Evolutionary conservation across 2,888 invertebrate species (phyloP).

Genomic region (Corbicula japonica): DNA sequence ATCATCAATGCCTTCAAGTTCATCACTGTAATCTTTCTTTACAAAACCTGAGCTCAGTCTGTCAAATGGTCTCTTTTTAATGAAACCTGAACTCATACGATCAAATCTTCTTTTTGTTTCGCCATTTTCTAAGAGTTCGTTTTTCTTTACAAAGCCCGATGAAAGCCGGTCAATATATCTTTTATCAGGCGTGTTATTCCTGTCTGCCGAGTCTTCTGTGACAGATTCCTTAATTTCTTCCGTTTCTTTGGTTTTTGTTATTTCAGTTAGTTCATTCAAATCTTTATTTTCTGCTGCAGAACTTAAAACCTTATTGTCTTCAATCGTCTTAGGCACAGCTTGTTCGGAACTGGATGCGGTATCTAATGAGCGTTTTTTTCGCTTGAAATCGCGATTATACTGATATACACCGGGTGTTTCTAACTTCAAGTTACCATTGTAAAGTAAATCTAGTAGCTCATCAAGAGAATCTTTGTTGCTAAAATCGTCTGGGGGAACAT

Average conservation of each 20-base stretch:
- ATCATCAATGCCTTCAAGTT: conserved; percentile 1
- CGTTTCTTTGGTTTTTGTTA: background rate
- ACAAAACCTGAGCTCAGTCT: conserved; percentile 29
- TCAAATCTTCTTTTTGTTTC: conserved; percentile 28
- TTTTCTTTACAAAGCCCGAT: conserved; percentile 44
- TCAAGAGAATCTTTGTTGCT: background rate
- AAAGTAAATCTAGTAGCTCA: background rate
- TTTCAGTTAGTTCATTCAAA: background rate
- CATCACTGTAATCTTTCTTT: conserved; percentile 38
- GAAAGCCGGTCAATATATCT: conserved; percentile 33
- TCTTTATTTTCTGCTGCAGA: too few species aligned
- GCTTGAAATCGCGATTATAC: conserved; percentile 3
- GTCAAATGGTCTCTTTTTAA: conserved; percentile 37
- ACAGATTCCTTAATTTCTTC: background rate
- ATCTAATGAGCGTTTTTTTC: conserved; percentile 30
- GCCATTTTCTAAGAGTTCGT: background rate
- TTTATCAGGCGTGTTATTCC: background rate
- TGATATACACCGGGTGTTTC: conserved; percentile 12
- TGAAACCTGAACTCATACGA: conserved; percentile 39
- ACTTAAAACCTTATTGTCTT: too few species aligned
- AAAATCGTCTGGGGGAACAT: background rate
- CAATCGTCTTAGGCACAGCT: too few species aligned
- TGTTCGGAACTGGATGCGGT: background rate
- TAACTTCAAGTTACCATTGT: background rate
- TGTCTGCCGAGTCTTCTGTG: background rate